Evolutionary conservation across 2,888 invertebrate species (phyloP).

Genomic region (Cyaniris semiargus): DNA sequence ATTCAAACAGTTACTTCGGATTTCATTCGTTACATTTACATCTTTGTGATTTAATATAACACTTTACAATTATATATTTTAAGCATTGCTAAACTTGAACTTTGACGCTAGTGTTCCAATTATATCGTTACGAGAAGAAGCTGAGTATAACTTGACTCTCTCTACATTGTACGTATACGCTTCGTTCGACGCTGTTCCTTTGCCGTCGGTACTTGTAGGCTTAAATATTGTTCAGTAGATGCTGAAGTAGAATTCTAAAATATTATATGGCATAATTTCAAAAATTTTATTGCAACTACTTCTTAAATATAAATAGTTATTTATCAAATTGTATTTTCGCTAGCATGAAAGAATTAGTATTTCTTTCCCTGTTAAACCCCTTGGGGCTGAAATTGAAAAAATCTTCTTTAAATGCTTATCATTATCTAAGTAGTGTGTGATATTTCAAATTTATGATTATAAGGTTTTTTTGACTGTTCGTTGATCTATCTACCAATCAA

Average conservation of each 20-base stretch:
- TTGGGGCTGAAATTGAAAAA: no score
- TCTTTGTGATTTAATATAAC: not conserved
- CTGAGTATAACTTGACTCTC: not conserved
- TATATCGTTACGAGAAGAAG: not conserved
- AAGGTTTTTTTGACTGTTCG: no score
- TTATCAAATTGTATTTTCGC: not conserved
- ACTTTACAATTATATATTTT: not conserved
- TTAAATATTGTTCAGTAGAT: not conserved
- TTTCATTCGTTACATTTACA: not conserved
- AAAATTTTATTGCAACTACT: not conserved
- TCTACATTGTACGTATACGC: not conserved
- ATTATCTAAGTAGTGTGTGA: no score
- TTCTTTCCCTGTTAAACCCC: not conserved
- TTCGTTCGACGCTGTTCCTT: not conserved
- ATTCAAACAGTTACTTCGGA: not conserved
- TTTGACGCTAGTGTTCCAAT: not conserved
- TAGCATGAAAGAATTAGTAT: not conserved
- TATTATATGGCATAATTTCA: not conserved
- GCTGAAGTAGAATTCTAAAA: not conserved
- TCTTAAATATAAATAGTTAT: not conserved
- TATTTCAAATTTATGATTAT: no score
- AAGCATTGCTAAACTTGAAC: not conserved
- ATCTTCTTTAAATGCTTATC: no score
- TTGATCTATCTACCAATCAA: no score
- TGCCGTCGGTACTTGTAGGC: constrained; percentile 26